Evolutionary conservation across 2,113 vertebrate species (phyloP).

Genomic region (Crotalus horridus): DNA sequence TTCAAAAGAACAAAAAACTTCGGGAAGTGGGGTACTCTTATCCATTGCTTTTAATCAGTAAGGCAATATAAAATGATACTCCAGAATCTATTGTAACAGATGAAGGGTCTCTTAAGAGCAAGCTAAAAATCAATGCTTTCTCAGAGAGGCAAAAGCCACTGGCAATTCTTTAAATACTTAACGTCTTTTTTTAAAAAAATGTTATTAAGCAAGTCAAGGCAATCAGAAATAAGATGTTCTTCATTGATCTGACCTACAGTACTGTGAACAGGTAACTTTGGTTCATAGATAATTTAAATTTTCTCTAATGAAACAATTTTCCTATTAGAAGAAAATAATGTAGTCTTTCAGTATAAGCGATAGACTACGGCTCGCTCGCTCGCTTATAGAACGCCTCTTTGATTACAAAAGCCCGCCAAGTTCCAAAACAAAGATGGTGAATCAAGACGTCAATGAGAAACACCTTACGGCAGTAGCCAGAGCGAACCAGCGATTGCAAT

Average conservation of each 20-base stretch:
- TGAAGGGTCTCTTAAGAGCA: neutral
- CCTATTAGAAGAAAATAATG: neutral
- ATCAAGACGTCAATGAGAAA: neutral
- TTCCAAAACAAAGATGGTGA: constrained; percentile 46
- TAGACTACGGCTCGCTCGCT: too few species aligned
- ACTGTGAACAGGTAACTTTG: neutral
- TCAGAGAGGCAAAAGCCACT: neutral
- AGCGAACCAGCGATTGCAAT: neutral
- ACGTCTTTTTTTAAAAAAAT: neutral
- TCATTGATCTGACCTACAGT: neutral
- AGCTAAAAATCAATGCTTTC: neutral
- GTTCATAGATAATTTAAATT: neutral
- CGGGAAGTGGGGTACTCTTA: neutral
- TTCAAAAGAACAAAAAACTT: neutral
- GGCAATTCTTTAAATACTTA: neutral
- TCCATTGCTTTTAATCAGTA: neutral
- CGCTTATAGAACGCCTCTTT: neutral
- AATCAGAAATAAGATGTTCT: neutral
- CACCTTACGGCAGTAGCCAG: neutral
- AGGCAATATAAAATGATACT: neutral
- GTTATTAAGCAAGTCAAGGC: neutral
- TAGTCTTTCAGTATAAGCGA: neutral
- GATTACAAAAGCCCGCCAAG: neutral
- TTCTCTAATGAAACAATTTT: neutral
- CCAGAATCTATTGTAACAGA: neutral